A percentile compares a stretch with the other conserved stretches of the same genome.
phyloP scores from a whole-genome alignment of 2,888 invertebrate genomes.

The Piscicola geometra region DNA sequence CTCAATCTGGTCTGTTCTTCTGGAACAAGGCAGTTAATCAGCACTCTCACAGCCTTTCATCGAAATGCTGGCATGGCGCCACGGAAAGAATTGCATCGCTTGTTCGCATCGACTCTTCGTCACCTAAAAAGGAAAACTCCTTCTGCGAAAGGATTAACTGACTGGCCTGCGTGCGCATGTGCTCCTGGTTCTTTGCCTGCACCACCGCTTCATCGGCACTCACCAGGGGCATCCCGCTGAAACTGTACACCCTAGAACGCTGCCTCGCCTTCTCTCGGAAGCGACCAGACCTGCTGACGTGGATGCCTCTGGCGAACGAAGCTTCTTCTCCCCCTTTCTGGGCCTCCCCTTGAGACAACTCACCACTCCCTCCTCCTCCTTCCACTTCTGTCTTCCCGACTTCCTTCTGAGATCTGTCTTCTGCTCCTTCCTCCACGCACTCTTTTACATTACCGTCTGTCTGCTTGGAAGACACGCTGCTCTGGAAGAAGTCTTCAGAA shows the following conservation, averaged over 20 bases:
- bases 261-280: neutral
- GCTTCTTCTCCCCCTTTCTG: neutral
- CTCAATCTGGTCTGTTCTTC: too few relatives aligned
- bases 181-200: neutral
- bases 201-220: neutral
- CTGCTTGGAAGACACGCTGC: too few relatives aligned
- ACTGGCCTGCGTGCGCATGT: neutral
- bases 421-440: too few relatives aligned
- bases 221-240: neutral
- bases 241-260: neutral
- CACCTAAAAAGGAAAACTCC: constrained; percentile 13
- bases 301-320: neutral
- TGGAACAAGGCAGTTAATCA: too few relatives aligned
- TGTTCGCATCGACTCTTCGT: neutral
- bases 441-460: too few relatives aligned
- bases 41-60: neutral
- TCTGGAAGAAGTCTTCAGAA: neutral
- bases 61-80: neutral
- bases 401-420: neutral
- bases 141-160: neutral
- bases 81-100: neutral
- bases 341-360: constrained; percentile 44
- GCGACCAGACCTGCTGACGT: constrained; percentile 4
- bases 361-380: constrained; percentile 68
- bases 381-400: neutral